Evolutionary conservation across 2,888 invertebrate genomes (phyloP), one percentile per base, ranked within the genome.

Genomic region (Drosophila cracens): DNA sequence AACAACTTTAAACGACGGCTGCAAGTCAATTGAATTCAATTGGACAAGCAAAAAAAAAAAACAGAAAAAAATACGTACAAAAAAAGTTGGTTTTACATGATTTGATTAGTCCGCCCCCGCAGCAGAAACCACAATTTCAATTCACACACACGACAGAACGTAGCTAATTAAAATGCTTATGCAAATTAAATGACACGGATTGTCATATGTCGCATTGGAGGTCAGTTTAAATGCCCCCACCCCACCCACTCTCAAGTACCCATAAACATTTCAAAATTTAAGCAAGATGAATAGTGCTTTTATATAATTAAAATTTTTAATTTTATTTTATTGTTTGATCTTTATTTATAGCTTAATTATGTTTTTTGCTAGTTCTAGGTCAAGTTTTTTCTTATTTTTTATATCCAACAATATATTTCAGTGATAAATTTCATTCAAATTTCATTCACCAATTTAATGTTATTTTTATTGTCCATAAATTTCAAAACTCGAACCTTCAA

Each of bases 101-200:
- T 79, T 81, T 74, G 70, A 79, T 79, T 79, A 79, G 70, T 16
- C 43, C 65, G 66, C 80, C 81, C 69, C 61, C 67, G 25, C 25
- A 68, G 68, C 43, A 73, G 56, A 56, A 33, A 29, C 46, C 34
- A 43, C 38, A 62, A 31, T 3, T 31, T 10, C 38, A 62, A 31
- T 3, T 31, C 31, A 10, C 21, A 60, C 31, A 48, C 38, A 57
- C n/a, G 57, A 33, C 54, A 76, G 56, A 76, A 52, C 49, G 56
- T 29, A 54, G 75, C 75, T 85, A 88, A 88, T 88, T 90, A 87
- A 90, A 86, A 77, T 77, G 65, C 81, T 89, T 82, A 89, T 90
- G 88, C 75, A 76, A 88, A 88, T 83, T 18, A 70, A 65, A 70
- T 79, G 86, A 74, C 79, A 65, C 54, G 60, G 57, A 53, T 67